Percentiles rank a stretch among this genome's conserved stretches.
These are phyloP conservation scores for Fissipunctia ypsillon DNA, from an alignment of 2,888 invertebrate species.

Conservation along the genomic window DNA sequence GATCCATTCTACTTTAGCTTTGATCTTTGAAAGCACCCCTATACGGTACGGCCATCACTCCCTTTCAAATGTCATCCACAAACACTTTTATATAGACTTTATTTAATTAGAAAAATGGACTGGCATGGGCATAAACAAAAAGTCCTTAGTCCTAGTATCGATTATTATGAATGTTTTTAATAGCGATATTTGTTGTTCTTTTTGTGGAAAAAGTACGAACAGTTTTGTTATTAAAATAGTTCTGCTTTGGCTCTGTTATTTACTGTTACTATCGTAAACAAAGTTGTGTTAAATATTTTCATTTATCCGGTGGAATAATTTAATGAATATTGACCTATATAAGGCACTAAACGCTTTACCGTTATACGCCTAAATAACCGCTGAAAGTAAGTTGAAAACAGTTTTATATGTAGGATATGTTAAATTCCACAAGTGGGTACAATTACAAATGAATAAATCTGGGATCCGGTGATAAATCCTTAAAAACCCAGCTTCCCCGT, in stretches of 20 bases:
- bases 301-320: constrained; percentile 4
- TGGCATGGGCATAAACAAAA: constrained; percentile 19
- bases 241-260: constrained; percentile 26
- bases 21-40: constrained; percentile 71
- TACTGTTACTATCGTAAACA: not conserved
- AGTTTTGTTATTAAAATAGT: constrained; percentile 52
- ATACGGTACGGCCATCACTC: constrained; percentile 52
- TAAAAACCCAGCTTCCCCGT: constrained; percentile 52
- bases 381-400: constrained; percentile 22
- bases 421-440: constrained; percentile 61
- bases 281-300: constrained; percentile 23
- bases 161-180: constrained; percentile 36
- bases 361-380: not conserved
- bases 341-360: not conserved
- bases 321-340: constrained; percentile 7
- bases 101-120: constrained; percentile 48
- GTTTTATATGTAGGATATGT: constrained; percentile 26
- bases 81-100: constrained; percentile 52
- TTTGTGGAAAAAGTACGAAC: constrained; percentile 30
- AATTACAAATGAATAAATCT: constrained; percentile 67
- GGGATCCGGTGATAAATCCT: constrained; percentile 61
- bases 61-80: constrained; percentile 61
- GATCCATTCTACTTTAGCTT: constrained; percentile 67
- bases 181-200: constrained; percentile 1
- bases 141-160: constrained; percentile 1